Evolutionary conservation across 2,113 vertebrate species (phyloP), one percentile per base, ranked within the genome.

Genomic region (Neotoma lepida): DNA sequence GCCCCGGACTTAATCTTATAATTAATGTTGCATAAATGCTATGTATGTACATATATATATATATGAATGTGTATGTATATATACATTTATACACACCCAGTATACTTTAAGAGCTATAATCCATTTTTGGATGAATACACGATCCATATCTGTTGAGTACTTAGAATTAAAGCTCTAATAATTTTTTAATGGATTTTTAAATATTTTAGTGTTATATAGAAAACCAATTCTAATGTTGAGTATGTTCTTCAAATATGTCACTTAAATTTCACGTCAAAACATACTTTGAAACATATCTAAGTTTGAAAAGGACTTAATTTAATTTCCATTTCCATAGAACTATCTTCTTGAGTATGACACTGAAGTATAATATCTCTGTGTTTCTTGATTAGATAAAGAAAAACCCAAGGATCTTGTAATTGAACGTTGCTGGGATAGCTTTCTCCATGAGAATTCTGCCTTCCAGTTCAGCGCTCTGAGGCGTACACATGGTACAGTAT

Each of bases 341-440:
- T 94, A 87, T 63, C 41, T 58, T 91, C 35, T 94, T 87, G 4
- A 92, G 51, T 93, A 4, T 94, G 35, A 85, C 54, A 81, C 15
- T 88, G 39, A 96, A 86, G 24, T 91, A 0, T 76, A 91, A 56
- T 89, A 85, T 85, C 24, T 94, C 26, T 87, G 86, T 85, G 51
- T 94, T 96, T 94, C 28, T 41, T 56, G 76, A 90, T 90, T 92
- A 97, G 96, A 18, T 96, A 28, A 17, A n/a, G 33, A 80, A 44
- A 1, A 24, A 2, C 39, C 73, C 4, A 93, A 9, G 6, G 0
- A 12, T 49, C 1, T 94, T 39, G 0, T 2, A 28, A 17, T 94
- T 88, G 94, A 88, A 9, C 2, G 5, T 2, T 63, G 8, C 54
- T 96, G 95, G 54, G 9, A 92, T n/a, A 86, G 61, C 49, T 97